Evolutionary conservation across 2,888 invertebrate genomes (phyloP).

Genomic region (Heliconius sara): DNA sequence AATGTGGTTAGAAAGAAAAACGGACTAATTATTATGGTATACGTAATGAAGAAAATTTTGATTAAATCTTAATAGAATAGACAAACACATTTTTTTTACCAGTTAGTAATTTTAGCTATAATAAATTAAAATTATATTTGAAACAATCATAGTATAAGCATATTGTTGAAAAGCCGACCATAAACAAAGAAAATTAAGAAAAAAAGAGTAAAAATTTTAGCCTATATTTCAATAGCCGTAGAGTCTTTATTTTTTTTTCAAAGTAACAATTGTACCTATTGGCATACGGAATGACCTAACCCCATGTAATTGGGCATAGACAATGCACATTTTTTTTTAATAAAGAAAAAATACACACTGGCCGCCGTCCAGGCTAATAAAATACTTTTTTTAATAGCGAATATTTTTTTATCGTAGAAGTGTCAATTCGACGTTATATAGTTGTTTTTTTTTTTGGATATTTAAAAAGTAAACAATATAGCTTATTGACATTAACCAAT

Average conservation of each 20-base stretch:
- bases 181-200: conserved; percentile 23
- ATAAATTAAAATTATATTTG: neutral
- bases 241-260: conserved; percentile 36
- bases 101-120: neutral
- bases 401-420: conserved; percentile 37
- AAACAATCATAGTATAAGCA: neutral
- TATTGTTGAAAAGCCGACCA: neutral
- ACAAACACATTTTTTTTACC: neutral
- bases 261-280: conserved; percentile 33
- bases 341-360: conserved; percentile 46
- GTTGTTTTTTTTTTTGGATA: neutral
- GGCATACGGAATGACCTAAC: conserved; percentile 55
- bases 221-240: conserved; percentile 41
- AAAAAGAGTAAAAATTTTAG: conserved; percentile 34
- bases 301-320: conserved; percentile 61
- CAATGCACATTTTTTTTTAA: conserved; percentile 59
- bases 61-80: neutral
- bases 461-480: too few relatives aligned
- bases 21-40: too few relatives aligned
- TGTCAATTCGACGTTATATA: conserved; percentile 29
- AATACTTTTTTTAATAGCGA: conserved; percentile 46
- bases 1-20: too few relatives aligned
- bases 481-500: too few relatives aligned
- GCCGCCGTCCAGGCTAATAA: conserved; percentile 55
- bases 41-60: too few relatives aligned